Conservation (phyloP, 2,113 vertebrate genomes). For the Vulpes ferrilata region DNA sequence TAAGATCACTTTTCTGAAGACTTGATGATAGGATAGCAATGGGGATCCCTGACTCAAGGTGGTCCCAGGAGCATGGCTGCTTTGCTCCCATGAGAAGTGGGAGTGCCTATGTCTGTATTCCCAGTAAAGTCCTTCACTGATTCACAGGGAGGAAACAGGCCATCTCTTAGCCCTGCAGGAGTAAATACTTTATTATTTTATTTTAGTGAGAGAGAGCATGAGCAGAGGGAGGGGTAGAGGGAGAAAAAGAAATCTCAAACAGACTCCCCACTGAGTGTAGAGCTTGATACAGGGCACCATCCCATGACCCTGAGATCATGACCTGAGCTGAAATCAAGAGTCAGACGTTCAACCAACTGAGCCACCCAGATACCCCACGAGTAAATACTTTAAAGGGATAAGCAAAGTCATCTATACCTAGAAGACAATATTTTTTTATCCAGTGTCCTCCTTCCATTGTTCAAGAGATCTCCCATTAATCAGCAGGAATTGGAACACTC, state of each 20-base stretch:
- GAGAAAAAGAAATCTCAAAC: not conserved
- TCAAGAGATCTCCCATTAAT: not conserved
- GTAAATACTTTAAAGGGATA: not conserved
- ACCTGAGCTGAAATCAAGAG: not conserved
- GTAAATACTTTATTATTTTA: not conserved
- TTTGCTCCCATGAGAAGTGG: accelerated
- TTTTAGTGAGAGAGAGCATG: not conserved
- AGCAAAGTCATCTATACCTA: not conserved
- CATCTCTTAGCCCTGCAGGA: not conserved
- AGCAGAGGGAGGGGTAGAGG: not conserved
- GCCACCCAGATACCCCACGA: not conserved
- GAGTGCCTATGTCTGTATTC: not conserved
- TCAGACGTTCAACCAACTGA: not conserved
- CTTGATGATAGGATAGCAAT: not conserved
- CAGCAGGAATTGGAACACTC: not conserved
- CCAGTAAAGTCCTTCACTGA: not conserved
- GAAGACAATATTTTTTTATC: not conserved
- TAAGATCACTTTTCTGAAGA: not conserved
- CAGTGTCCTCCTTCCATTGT: not conserved
- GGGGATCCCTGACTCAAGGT: not conserved
- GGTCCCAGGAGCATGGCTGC: not conserved
- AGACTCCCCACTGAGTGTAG: not conserved
- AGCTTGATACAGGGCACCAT: not conserved
- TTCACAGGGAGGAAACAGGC: not conserved
- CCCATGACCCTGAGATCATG: not conserved